Conservation (phyloP, 2,113 vertebrate species). For the Chamaetylas fuelleborni region DNA sequence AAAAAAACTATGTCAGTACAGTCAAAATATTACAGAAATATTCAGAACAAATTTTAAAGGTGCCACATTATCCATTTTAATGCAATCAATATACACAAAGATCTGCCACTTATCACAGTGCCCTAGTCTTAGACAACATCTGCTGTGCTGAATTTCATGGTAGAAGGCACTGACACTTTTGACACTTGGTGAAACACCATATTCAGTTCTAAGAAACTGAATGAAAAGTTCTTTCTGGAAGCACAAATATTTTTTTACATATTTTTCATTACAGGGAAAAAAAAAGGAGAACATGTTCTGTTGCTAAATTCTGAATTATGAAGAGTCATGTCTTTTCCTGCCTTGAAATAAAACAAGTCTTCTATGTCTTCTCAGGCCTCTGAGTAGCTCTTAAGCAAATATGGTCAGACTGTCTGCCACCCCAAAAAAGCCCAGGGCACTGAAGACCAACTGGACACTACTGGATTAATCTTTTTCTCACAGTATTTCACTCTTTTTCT, state of each 20-base stretch:
- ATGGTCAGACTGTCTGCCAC: background rate
- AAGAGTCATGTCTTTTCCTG: background rate
- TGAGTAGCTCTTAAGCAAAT: background rate
- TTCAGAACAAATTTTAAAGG: background rate
- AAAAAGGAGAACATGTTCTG: accelerated
- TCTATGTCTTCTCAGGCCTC: background rate
- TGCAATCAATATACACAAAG: background rate
- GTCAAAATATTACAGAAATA: background rate
- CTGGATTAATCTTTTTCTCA: background rate
- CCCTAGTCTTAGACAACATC: background rate
- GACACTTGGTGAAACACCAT: background rate
- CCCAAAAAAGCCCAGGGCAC: background rate
- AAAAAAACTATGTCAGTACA: background rate
- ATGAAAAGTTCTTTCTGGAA: background rate
- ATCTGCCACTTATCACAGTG: background rate
- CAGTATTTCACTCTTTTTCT: background rate
- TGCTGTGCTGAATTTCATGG: background rate
- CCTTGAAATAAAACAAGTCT: background rate
- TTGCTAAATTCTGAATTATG: background rate
- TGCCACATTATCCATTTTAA: background rate
- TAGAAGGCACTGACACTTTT: background rate
- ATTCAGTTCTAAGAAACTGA: background rate
- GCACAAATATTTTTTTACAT: accelerated
- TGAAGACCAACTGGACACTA: background rate
- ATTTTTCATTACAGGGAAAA: background rate